phyloP scores from a whole-genome alignment of 2,888 invertebrate species.

The Tetranychus truncatus region DNA sequence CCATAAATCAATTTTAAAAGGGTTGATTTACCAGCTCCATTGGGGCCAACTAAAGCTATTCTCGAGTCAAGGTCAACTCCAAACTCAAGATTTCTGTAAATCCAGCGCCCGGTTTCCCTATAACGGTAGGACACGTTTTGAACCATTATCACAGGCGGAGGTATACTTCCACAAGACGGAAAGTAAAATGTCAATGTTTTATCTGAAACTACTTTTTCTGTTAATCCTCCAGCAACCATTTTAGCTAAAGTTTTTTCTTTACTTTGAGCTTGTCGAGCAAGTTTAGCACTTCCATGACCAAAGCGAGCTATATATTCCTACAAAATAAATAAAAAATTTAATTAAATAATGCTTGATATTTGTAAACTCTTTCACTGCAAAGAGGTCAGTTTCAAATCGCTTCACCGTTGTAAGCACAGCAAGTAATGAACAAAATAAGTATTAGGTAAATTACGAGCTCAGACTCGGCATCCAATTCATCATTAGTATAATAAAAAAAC shows the following conservation, averaged over 20 bases:
- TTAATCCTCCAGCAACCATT: slow-evolving; percentile 94
- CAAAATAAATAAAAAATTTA: slow-evolving; percentile 25
- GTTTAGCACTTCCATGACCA: slow-evolving; percentile 95
- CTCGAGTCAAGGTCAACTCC: slow-evolving; percentile 93
- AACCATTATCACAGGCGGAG: slow-evolving; percentile 98
- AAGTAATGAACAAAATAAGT: neutral
- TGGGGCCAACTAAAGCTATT: slow-evolving; percentile 83
- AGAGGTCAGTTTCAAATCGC: neutral
- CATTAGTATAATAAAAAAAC: neutral
- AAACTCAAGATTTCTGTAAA: slow-evolving; percentile 93
- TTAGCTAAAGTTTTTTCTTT: slow-evolving; percentile 98
- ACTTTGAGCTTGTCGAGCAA: slow-evolving; percentile 95
- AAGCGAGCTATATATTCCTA: slow-evolving; percentile 95
- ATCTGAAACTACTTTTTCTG: slow-evolving; percentile 75
- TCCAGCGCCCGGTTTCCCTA: slow-evolving; percentile 61
- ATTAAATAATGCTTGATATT: neutral
- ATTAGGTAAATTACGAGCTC: neutral
- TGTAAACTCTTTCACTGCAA: neutral
- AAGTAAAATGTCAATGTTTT: slow-evolving; percentile 87
- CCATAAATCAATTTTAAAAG: slow-evolving; percentile 83
- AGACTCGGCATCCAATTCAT: slow-evolving; percentile 9
- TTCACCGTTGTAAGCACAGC: slow-evolving; percentile 2
- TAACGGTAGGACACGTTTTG: slow-evolving; percentile 95
- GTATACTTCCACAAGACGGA: slow-evolving; percentile 81
- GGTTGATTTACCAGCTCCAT: slow-evolving; percentile 97